These are phyloP conservation scores for Phrynosoma platyrhinos DNA, from an alignment of 2,113 vertebrate species.

Conservation along the genomic window DNA sequence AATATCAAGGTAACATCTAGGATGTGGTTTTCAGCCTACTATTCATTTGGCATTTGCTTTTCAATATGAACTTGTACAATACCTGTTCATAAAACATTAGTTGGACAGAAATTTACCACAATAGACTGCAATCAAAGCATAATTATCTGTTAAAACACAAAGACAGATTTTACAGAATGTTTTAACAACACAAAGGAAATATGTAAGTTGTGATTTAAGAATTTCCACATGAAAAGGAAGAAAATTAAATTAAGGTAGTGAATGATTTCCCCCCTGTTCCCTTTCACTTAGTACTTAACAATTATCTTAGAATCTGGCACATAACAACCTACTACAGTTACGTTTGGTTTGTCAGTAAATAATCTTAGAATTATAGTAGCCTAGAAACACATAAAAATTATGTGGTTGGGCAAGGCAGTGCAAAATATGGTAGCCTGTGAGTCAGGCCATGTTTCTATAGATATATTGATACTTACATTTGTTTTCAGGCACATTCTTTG, in stretches of 20 bases:
- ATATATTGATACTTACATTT: not conserved
- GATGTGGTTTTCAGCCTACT: constrained; percentile 38
- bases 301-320: not conserved
- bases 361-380: not conserved
- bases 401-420: fast-evolving
- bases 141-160: constrained; percentile 19
- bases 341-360: fast-evolving
- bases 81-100: constrained; percentile 38
- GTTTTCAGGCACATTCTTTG: constrained; percentile 54
- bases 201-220: not conserved
- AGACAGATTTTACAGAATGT: not conserved
- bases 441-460: constrained; percentile 23
- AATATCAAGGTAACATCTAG: constrained; percentile 30
- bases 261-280: not conserved
- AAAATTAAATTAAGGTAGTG: not conserved
- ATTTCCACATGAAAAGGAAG: not conserved
- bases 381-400: not conserved
- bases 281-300: not conserved
- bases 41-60: not conserved
- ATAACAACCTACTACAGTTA: fast-evolving
- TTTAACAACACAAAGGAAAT: constrained; percentile 1
- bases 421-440: not conserved
- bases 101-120: constrained; percentile 52
- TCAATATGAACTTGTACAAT: constrained; percentile 1
- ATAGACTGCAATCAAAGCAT: constrained; percentile 32